Evolutionary conservation across 2,113 vertebrate species (phyloP).

Genomic region (Hypanus sabinus): DNA sequence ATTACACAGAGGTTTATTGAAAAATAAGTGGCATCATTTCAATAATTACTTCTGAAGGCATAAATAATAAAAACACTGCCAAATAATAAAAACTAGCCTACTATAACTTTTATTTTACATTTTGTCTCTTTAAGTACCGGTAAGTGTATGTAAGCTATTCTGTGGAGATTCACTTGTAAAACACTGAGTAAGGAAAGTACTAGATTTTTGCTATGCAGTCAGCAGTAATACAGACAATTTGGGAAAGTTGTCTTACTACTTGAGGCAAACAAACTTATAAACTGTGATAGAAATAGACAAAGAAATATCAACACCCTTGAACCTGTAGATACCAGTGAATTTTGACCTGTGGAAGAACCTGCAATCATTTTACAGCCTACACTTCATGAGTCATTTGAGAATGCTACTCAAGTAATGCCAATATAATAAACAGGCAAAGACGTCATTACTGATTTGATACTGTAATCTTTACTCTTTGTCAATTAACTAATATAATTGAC

Average conservation of each 20-base stretch:
- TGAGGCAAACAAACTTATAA: background rate
- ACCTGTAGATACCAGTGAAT: background rate
- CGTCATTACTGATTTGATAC: background rate
- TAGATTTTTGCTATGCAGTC: background rate
- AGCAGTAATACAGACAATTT: background rate
- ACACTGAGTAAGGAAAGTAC: background rate
- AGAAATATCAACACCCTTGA: background rate
- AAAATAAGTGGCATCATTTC: no score
- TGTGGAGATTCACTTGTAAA: background rate
- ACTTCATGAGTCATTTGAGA: background rate
- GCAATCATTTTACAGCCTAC: background rate
- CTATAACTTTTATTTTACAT: background rate
- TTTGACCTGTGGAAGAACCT: background rate
- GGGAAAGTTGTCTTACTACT: background rate
- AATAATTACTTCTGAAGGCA: background rate
- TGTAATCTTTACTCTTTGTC: background rate
- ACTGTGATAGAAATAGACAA: background rate
- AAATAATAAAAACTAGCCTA: background rate
- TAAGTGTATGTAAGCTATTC: background rate
- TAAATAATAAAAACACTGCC: background rate
- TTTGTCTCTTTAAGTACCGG: background rate
- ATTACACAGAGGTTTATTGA: background rate
- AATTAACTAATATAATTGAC: background rate
- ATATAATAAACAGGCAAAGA: background rate
- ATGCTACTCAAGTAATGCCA: background rate